A percentile compares a stretch with the other conserved stretches of the same genome.
phyloP scores from a whole-genome alignment of 2,888 invertebrate genomes.

The Mellilla xanthometata region DNA sequence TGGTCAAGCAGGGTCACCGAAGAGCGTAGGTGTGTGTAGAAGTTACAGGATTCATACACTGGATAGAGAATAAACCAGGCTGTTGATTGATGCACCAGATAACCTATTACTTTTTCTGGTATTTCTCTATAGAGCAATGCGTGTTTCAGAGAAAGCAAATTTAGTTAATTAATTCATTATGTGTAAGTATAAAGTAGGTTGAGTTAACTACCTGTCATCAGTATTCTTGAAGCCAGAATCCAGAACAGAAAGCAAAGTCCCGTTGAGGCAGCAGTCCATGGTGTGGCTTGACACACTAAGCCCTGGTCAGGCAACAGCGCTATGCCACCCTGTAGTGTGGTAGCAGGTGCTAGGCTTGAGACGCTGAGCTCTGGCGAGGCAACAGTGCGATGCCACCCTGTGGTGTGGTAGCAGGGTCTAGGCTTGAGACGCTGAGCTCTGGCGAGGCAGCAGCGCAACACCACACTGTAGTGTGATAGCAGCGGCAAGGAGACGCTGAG shows the following conservation, averaged over 20 bases:
- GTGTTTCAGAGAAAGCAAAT: no score
- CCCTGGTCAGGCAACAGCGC: constrained; percentile 15
- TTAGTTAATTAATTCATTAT: no score
- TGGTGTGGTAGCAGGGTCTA: background rate
- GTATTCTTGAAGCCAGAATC: constrained; percentile 4
- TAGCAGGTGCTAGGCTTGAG: constrained; percentile 7
- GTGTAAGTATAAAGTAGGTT: constrained; percentile 5
- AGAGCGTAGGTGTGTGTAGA: no score
- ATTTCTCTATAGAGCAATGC: no score
- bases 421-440: background rate
- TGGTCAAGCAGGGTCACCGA: no score
- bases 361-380: constrained; percentile 7
- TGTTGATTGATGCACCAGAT: no score
- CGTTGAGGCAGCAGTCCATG: constrained; percentile 16
- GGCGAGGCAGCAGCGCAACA: background rate
- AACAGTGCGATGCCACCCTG: background rate
- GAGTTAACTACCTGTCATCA: constrained; percentile 10
- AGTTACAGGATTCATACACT: no score
- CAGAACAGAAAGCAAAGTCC: constrained; percentile 8
- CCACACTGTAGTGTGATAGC: background rate
- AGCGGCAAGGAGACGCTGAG: background rate
- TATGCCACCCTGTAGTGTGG: constrained; percentile 2
- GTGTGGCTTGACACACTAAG: constrained; percentile 9
- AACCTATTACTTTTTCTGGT: no score
- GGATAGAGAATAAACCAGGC: no score